Base-by-base conservation (phyloP, 2,888 invertebrate genomes). In the Cylloceria caligata region DNA sequence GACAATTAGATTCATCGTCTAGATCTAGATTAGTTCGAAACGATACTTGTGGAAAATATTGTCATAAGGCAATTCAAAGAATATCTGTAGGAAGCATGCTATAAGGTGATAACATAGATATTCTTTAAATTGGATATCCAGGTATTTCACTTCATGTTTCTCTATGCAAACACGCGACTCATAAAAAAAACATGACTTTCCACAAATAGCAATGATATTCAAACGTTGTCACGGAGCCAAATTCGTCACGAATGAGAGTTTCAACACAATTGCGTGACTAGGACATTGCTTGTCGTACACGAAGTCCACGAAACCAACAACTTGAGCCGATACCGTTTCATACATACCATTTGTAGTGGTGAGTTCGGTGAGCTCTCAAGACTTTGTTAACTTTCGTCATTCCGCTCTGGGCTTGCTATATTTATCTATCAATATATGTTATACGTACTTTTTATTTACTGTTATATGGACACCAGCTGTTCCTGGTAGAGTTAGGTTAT, bases 191-290 rank as follows among this genome's bases (percentile, higher is more conserved):
- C 74, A 64, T 80, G 74, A 55, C 69, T 75, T 64, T 64, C 60
- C 16, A 42, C 68, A 60, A 74, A 80, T 55, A 69, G 55, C 69
- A 57, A 74, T 62, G 68, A 62, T 68, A 68, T 62, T 62, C 39
- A 47, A 34, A 19, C 7, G 27, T 39, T 24, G 34, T 52, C 39
- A 73, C 49, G 65, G 57, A 36, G 39, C 52, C 21, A 24, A 65
- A 72, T 34, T 42, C 55, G 36, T 52, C 78, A 72, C 72, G 65
- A 71, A 72, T 47, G 36, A 55, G 16, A 55, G 30, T 21, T 34
- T 9, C 5, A 69, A 62, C 11, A 34, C 34, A 34, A 49, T 62
- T 68, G 80, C 73, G 74, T 80, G 80, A 80, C 80, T 69, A 24
- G 42, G 11, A 42, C 42, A 69, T 80, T 64, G 52, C 62, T 80